Evolutionary conservation across 1,140 invertebrate species (phyloP).

Genomic region (Drosophila hydei): DNA sequence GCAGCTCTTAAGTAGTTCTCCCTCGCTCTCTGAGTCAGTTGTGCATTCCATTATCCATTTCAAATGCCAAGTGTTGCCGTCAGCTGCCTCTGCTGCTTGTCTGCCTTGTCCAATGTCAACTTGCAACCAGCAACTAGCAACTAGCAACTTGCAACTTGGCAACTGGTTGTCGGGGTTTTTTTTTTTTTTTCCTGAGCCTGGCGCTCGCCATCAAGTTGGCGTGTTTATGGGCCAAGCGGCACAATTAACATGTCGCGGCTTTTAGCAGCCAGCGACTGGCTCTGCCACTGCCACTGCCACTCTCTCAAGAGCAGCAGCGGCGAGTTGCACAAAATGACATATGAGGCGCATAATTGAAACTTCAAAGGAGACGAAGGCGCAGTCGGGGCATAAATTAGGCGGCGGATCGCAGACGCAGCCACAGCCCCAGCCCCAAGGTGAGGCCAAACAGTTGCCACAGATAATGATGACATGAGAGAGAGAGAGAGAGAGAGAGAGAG

Average conservation of each 20-base stretch:
- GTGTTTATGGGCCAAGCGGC: constrained; percentile 81
- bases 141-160: constrained; percentile 32
- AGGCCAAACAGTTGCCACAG: constrained; percentile 29
- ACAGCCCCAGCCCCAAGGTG: constrained; percentile 50
- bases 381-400: constrained; percentile 79
- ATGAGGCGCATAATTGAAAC: constrained; percentile 83
- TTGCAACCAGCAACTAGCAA: constrained; percentile 13
- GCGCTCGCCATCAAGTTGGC: constrained; percentile 82
- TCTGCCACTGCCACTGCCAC: constrained; percentile 1
- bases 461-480: constrained; percentile 17
- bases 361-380: constrained; percentile 74
- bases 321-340: constrained; percentile 80
- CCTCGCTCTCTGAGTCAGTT: neutral
- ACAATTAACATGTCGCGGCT: constrained; percentile 83
- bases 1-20: neutral
- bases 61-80: constrained; percentile 38
- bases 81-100: neutral
- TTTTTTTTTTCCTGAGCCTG: constrained; percentile 52
- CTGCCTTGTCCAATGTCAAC: neutral
- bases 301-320: constrained; percentile 31
- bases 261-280: constrained; percentile 64
- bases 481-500: constrained; percentile 15
- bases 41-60: constrained; percentile 25
- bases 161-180: constrained; percentile 48
- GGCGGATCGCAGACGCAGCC: constrained; percentile 57